A percentile compares a stretch with the other conserved stretches of the same genome.
These are phyloP conservation scores for Puntigrus tetrazona DNA, from an alignment of 2,113 vertebrate genomes.

Conservation along the genomic window DNA sequence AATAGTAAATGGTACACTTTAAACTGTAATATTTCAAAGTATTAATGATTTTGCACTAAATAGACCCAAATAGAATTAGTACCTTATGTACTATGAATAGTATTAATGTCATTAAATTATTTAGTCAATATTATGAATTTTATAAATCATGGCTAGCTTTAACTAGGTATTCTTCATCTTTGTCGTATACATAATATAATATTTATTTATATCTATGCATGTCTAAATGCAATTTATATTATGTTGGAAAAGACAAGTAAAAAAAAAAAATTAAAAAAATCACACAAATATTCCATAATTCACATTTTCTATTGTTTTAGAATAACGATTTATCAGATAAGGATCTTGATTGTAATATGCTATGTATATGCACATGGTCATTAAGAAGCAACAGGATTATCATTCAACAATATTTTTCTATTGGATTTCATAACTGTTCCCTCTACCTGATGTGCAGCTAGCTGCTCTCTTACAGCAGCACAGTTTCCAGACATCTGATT, in stretches of 20 bases:
- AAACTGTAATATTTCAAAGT: neutral
- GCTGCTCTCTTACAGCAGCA: slow-evolving; percentile 77
- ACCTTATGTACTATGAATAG: too few species aligned
- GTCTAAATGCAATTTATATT: neutral
- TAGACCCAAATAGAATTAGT: too few species aligned
- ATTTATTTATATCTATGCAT: neutral
- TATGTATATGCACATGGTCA: neutral
- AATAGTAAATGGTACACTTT: neutral
- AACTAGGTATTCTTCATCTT: neutral
- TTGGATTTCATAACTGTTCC: neutral
- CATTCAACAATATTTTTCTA: neutral
- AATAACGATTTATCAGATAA: too few species aligned
- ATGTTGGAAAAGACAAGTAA: neutral
- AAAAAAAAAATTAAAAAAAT: too few species aligned
- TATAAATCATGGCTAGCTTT: neutral
- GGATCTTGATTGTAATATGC: neutral
- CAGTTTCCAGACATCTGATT: slow-evolving; percentile 61
- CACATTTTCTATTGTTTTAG: too few species aligned
- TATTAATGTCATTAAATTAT: neutral
- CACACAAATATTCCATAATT: too few species aligned
- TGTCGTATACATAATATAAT: neutral
- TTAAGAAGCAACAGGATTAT: neutral
- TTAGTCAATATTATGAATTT: neutral
- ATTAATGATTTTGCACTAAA: neutral
- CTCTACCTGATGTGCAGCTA: slow-evolving; percentile 82